Percentiles rank a stretch among this genome's conserved stretches.
phyloP scores from a whole-genome alignment of 2,888 invertebrate genomes.

The Acanthosoma haemorrhoidale region DNA sequence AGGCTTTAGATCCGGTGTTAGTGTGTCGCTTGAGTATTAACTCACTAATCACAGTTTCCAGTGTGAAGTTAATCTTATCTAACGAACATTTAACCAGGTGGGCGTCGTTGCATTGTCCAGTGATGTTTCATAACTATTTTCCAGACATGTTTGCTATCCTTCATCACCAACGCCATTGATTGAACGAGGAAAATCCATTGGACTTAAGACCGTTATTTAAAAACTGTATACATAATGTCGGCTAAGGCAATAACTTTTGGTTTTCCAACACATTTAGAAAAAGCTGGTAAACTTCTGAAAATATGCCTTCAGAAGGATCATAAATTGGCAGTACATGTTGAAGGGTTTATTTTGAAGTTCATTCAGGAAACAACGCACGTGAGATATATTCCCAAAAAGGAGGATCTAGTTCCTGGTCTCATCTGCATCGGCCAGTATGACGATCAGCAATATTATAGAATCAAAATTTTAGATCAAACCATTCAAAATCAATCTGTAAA shows the following conservation, averaged over 20 bases:
- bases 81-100: too few relatives aligned
- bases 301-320: constrained; percentile 64
- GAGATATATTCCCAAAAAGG: constrained; percentile 17
- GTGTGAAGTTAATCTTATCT: neutral
- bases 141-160: neutral
- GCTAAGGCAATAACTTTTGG: neutral
- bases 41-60: neutral
- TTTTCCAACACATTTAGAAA: constrained; percentile 58
- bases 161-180: neutral
- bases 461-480: constrained; percentile 1
- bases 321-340: constrained; percentile 16
- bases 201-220: too few relatives aligned
- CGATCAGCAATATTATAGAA: constrained; percentile 23
- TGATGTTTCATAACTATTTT: neutral
- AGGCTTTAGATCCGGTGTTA: neutral
- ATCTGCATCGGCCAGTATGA: constrained; percentile 19
- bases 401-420: neutral
- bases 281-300: constrained; percentile 62
- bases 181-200: too few relatives aligned
- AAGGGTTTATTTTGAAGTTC: constrained; percentile 12
- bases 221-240: neutral
- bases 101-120: neutral
- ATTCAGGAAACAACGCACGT: neutral
- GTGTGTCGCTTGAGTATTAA: neutral
- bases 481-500: constrained; percentile 47